Evolutionary conservation across 1,140 invertebrate genomes (phyloP), one percentile per base, ranked within the genome.

Genomic region (Drosophila watanabei): DNA sequence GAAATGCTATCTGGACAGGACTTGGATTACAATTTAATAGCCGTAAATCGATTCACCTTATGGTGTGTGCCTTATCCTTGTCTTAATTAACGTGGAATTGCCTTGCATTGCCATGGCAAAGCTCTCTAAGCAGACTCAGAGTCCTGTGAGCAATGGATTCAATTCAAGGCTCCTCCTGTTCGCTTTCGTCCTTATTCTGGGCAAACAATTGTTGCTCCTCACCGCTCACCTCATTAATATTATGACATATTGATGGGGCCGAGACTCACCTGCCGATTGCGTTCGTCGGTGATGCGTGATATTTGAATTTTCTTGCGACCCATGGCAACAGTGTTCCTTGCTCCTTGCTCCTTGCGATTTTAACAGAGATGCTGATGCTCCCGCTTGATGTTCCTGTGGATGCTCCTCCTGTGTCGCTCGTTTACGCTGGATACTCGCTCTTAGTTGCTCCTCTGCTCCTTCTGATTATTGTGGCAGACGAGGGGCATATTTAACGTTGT

Each of bases 261-360:
- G 51, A 30, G 18, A 73, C 94, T 94, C 94, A 99, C 98, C 98
- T 99, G 98, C 95, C 98, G 96, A 95, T 99, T 99, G 93, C 98
- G 96, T 95, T 99, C 99, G 95, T 99, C 99, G 92, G 98, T 99
- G 94, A 99, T 99, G 93, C 98, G 97, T 83, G 98, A 99, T 95
- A 99, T 99, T 95, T 99, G 98, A 95, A 99, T 99, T 97, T 99
- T 99, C 95, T 99, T 99, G 93, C 99, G 97, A 95, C 99, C 99
- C 99, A 99, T 99, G 94, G 95, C 95, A 95, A 95, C 95, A 95
- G 95, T 95, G 95, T 95, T 95, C 94, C 24, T 24, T 24, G 24
- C 24, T 24, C 24, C 24, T 24, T 24, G 33, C 54, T 56, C 54
- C 54, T 28, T 58, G 60, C 69, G 32, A 16, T 32, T 60, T 68